phyloP scores from a whole-genome alignment of 1,140 invertebrate genomes.

The Sinonovacula constricta region DNA sequence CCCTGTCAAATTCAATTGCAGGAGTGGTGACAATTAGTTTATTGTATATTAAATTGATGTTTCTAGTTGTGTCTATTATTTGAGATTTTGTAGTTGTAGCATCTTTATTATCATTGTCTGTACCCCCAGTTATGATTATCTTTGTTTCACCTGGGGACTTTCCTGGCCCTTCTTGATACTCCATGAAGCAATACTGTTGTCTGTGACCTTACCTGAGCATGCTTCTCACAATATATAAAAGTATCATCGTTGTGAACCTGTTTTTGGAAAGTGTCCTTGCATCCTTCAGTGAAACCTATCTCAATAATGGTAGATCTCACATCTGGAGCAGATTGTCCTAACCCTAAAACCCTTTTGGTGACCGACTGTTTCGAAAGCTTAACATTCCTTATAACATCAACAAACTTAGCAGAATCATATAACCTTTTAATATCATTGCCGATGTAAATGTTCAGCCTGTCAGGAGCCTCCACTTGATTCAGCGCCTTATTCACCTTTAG shows the following conservation, averaged over 20 bases:
- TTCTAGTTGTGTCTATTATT: too few relatives aligned
- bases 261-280: slow-evolving; percentile 10
- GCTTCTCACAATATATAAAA: slow-evolving; percentile 6
- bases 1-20: too few relatives aligned
- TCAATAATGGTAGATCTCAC: not conserved
- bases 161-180: not conserved
- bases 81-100: too few relatives aligned
- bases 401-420: too few relatives aligned
- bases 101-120: too few relatives aligned
- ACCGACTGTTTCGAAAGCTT: not conserved
- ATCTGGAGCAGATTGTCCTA: not conserved
- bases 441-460: too few relatives aligned
- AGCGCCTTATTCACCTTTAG: too few relatives aligned
- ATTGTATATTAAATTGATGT: too few relatives aligned
- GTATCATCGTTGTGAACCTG: not conserved
- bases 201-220: not conserved
- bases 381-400: slow-evolving; percentile 27
- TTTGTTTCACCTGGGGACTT: not conserved
- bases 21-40: too few relatives aligned
- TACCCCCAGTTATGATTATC: not conserved
- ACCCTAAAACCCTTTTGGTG: slow-evolving; percentile 5
- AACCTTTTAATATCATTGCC: too few relatives aligned
- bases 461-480: too few relatives aligned
- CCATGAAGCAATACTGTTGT: too few relatives aligned
- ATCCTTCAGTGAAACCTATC: slow-evolving; percentile 3